Conservation (phyloP, 2,888 invertebrate genomes). For the Rotaria sp. region DNA sequence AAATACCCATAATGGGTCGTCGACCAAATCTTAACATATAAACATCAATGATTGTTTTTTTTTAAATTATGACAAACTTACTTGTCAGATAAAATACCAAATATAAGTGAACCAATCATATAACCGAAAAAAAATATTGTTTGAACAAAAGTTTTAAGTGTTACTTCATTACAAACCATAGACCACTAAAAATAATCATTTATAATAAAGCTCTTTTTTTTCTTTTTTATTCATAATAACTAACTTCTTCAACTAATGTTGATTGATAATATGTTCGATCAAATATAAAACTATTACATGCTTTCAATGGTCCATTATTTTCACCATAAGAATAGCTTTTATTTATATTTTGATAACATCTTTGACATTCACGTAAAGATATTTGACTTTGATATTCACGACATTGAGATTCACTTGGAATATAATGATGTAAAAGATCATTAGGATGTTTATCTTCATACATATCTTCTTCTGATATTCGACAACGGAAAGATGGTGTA, state of each 20-base stretch:
- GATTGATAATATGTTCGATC: not conserved
- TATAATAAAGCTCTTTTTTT: not conserved
- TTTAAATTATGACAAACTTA: not conserved
- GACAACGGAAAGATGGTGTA: not conserved
- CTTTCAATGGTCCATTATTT: not conserved
- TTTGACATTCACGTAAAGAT: not conserved
- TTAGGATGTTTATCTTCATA: not conserved
- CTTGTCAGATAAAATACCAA: not conserved
- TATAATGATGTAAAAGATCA: not conserved
- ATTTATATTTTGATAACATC: not conserved
- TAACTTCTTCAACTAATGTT: slow-evolving; percentile 22
- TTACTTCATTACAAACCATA: not conserved
- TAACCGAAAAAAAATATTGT: not conserved
- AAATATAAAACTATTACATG: not conserved
- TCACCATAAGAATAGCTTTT: not conserved
- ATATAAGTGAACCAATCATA: not conserved
- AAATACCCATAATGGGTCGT: not conserved
- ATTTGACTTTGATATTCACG: not conserved
- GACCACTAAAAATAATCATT: not conserved
- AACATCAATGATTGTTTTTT: not conserved
- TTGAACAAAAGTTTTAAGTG: not conserved
- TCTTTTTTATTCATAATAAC: not conserved
- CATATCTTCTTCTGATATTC: not conserved
- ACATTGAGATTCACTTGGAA: not conserved
- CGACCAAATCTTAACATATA: not conserved